Evolutionary conservation across 2,113 vertebrate species (phyloP), one percentile per base, ranked within the genome.

Genomic region (Lepisosteus osseus): DNA sequence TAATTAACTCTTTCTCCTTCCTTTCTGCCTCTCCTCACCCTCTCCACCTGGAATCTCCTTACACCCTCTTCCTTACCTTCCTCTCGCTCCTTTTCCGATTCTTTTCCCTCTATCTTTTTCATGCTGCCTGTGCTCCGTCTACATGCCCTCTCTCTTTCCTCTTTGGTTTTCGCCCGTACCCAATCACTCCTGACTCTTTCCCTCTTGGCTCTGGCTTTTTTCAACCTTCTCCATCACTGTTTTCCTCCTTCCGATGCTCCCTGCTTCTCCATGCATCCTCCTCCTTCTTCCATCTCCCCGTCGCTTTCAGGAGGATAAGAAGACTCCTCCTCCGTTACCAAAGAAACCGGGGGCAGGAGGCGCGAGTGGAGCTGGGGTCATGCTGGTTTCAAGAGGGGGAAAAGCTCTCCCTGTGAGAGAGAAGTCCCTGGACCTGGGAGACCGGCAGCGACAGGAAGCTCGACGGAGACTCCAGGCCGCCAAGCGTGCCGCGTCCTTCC

Each of bases 361-460:
- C 0, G 65, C 54, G 3, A 61, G 72, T 40, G 68, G 78, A 0
- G 83, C 82, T 12, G 87, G 86, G n/a, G 76, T 74, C 69, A 84
- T 93, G 78, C 81, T 88, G 81, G 82, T 90, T 72, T 85, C 90
- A 12, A 87, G 86, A 2, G 89, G 75, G 74, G 59, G 84, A 77
- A 51, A 87, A 78, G 67, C 86, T 62, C 73, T 92, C 41, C 88
- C 89, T 45, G 74, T 90, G 71, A 82, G 88, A 81, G 90, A 92
- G 79, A 91, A 90, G 78, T 92, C 91, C 14, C 76, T 91, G 75
- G 91, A 93, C 68, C 83, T 90, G 45, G 95, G 92, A 69, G 97
- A 99, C 78, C 92, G 95, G 75, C 97, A 97, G 91, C 91, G 96
- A 89, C 95, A 95, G 87, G 97, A 98, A 82, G 95, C 95, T 3